Base-by-base conservation (phyloP, 2,797 vertebrate species). In the Halcyon badia region DNA sequence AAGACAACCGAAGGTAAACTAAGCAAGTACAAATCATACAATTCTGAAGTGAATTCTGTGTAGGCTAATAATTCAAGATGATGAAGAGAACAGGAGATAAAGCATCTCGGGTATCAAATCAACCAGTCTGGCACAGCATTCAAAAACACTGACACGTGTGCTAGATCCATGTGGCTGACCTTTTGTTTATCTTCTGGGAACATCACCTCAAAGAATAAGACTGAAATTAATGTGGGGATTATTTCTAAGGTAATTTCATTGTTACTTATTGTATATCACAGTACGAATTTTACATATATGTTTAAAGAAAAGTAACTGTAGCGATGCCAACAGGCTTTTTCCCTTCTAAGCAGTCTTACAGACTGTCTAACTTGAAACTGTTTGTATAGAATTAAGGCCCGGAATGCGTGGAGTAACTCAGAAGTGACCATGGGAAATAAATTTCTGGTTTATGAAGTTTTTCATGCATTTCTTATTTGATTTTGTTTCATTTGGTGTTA, bases 361-460 rank as follows among this genome's bases (percentile, higher is more conserved):
- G 11, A 26, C 37, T 60, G 49, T 77, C 60, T 78, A 48, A 80
- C 49, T 81, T 83, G 52, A 88, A 95, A n/a, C 26, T 8, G 4
- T 80, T 80, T 83, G 49, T 65, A 31, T 49, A 69, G 72, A 70
- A 75, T 80, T 94, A 24, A 69, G 44, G 11, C 62, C 92, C 65
- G 90, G 76, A 87, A 83, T 48, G n/a, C 54, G 35, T 52, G 39
- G 58, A 78, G 33, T 80, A 92, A 86, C 42, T 97, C 95, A 73
- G 70, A 94, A 94, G 48, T 88, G 56, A 66, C 81, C 14, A 46
- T 94, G 64, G 65, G 88, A 92, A 96, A 71, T 26, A 86, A 65
- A 91, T 92, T 78, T 62, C 26, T 76, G 20, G 26, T 95, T 78
- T 79, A n/a, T 33, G 51, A 54, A 54, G 12, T 22, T 57, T 91